phyloP scores from a whole-genome alignment of 2,797 vertebrate genomes.

The Microhierax caerulescens region DNA sequence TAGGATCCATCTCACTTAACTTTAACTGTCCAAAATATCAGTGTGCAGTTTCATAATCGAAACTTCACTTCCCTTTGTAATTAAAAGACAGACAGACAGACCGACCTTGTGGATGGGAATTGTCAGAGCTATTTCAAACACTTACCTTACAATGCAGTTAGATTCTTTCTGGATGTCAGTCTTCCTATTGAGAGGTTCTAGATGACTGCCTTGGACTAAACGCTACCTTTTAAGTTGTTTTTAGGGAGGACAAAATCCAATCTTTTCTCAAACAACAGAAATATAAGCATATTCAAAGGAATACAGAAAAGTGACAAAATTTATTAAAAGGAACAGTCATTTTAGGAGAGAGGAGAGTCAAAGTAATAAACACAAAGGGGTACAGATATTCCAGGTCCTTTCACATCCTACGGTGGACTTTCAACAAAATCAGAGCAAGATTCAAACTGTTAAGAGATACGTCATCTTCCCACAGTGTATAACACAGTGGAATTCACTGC shows the following conservation, averaged over 20 bases:
- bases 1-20: slow-evolving; percentile 1
- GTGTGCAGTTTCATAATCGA: neutral
- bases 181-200: neutral
- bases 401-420: neutral
- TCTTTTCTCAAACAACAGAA: neutral
- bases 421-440: neutral
- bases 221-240: neutral
- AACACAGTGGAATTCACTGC: neutral
- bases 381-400: neutral
- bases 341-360: neutral
- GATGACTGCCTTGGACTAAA: neutral
- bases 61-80: neutral
- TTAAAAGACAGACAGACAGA: neutral
- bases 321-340: neutral
- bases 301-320: neutral
- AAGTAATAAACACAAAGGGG: neutral
- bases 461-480: neutral
- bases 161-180: neutral
- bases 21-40: slow-evolving; percentile 10
- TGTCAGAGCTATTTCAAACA: neutral
- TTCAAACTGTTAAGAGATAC: neutral
- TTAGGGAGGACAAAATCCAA: neutral
- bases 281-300: neutral
- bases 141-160: neutral
- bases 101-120: neutral